phyloP scores from a whole-genome alignment of 2,797 vertebrate species.

The Phaenicophaeus curvirostris region DNA sequence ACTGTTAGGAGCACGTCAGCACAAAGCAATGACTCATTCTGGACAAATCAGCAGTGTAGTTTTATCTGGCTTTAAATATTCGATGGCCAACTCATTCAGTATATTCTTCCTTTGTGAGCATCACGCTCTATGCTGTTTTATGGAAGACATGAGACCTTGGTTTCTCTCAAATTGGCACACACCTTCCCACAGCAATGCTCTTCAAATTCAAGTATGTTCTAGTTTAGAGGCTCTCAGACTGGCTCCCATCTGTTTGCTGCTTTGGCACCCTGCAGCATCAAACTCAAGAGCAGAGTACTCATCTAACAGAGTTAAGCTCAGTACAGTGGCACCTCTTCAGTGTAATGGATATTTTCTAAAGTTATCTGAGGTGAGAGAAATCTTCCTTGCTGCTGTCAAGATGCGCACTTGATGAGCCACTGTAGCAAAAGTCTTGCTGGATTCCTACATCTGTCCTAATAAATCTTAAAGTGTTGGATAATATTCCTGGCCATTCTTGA shows the following conservation, averaged over 20 bases:
- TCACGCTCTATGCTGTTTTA: accelerated
- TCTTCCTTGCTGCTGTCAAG: neutral
- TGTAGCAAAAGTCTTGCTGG: neutral
- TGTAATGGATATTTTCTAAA: neutral
- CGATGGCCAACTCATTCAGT: accelerated
- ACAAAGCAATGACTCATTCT: neutral
- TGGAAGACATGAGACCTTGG: neutral
- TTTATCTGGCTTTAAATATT: neutral
- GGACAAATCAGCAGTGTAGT: neutral
- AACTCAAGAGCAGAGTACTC: neutral
- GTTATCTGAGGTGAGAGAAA: neutral
- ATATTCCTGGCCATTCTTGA: neutral
- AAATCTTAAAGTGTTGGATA: neutral
- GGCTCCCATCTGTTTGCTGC: neutral
- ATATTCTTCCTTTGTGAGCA: neutral
- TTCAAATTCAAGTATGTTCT: neutral
- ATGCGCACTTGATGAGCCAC: neutral
- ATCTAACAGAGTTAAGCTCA: neutral
- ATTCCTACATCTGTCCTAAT: neutral
- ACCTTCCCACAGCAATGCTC: neutral
- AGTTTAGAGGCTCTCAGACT: neutral
- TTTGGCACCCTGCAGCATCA: neutral
- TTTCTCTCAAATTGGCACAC: neutral
- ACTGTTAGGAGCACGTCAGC: neutral
- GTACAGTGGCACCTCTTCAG: neutral